Evolutionary conservation across 2,797 vertebrate genomes (phyloP).

Genomic region (Agapornis canus): DNA sequence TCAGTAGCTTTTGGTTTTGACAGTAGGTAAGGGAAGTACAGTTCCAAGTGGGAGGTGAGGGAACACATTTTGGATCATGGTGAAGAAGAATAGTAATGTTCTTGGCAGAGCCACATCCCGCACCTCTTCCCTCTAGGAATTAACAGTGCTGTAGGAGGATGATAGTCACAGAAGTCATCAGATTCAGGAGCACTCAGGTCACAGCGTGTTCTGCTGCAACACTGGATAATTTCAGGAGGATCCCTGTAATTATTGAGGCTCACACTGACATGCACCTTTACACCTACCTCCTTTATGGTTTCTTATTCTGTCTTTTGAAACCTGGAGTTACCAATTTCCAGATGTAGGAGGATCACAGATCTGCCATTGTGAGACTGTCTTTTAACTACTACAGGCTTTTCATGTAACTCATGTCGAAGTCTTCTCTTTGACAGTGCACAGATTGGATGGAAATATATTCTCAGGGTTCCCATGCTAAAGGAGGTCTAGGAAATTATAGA

Average conservation of each 20-base stretch:
- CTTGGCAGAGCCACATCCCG: not conserved
- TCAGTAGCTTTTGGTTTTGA: not conserved
- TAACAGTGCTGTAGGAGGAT: accelerated
- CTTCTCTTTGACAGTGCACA: not conserved
- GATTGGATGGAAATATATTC: not conserved
- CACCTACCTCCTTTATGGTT: not conserved
- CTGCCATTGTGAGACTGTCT: not conserved
- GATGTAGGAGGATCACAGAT: not conserved
- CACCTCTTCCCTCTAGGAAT: not conserved
- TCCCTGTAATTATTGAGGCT: not conserved
- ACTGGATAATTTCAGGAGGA: not conserved
- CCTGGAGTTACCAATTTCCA: not conserved
- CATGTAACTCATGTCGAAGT: not conserved
- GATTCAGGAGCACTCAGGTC: not conserved
- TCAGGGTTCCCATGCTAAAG: not conserved
- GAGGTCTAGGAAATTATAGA: not conserved
- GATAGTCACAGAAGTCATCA: not conserved
- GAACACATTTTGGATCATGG: not conserved
- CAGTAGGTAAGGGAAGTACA: not conserved
- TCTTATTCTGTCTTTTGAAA: not conserved
- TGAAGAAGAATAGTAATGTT: not conserved
- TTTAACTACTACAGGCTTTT: not conserved
- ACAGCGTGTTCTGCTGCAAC: not conserved
- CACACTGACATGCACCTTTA: not conserved
- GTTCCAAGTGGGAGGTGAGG: not conserved